Evolutionary conservation across 2,113 vertebrate species (phyloP).

Genomic region (Cyprinodon brontotheroides): DNA sequence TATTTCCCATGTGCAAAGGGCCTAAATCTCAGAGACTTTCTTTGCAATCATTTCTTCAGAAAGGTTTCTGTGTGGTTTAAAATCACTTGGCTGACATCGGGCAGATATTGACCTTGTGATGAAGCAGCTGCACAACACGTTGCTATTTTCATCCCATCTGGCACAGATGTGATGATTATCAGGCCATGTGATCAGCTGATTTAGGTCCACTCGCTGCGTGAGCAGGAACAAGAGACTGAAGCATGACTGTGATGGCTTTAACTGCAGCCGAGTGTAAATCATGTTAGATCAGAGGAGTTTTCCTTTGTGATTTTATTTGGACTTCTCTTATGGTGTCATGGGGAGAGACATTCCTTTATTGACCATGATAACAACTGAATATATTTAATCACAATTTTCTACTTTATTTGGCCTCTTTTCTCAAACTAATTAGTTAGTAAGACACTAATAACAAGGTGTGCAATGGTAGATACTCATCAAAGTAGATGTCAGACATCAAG

Average conservation of each 20-base stretch:
- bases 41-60: conserved; percentile 70
- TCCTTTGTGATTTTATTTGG: neutral
- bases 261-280: neutral
- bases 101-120: conserved; percentile 70
- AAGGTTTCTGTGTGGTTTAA: conserved; percentile 65
- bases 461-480: neutral
- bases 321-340: neutral
- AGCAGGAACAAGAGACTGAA: neutral
- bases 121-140: conserved; percentile 47
- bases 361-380: too few relatives aligned
- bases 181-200: conserved; percentile 37
- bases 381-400: neutral
- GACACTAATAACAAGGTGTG: neutral
- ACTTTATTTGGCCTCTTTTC: neutral
- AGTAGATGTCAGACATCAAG: neutral
- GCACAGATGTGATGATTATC: conserved; percentile 39
- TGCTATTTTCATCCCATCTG: conserved; percentile 41
- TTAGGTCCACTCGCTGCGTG: conserved; percentile 22
- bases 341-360: neutral
- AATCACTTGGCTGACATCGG: conserved; percentile 55
- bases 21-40: conserved; percentile 49
- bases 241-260: neutral
- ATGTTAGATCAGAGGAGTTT: neutral
- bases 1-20: conserved; percentile 55
- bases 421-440: neutral